Evolutionary conservation across 2,888 invertebrate genomes (phyloP), one percentile per base, ranked within the genome.

Genomic region (Rhagophthalmus giganteus): DNA sequence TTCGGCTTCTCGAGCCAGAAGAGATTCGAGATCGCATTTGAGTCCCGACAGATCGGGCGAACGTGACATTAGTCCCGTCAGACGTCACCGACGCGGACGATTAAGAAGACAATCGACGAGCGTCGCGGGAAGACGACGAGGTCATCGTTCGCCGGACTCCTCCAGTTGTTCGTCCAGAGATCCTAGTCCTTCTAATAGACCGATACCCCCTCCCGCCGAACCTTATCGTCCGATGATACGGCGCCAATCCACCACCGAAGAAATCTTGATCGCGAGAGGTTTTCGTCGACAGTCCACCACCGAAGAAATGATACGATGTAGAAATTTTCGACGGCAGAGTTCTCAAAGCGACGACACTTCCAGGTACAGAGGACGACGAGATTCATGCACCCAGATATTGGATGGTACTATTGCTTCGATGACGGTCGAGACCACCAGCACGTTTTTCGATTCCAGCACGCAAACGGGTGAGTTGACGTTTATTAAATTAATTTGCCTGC

Each of bases 341-440:
- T 92, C 91, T 1, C 93, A 93, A 72, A 91, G 91, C 66, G 93
- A 93, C 66, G 91, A 91, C 67, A 82, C 83, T 7, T 83, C 81
- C 61, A 78, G 84, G 62, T 84, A 79, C 55, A 79, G 88, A 10
- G 89, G 90, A 0, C 79, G 90, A 1, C 78, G 90, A 7, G 93
- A 94, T 71, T 93, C 93, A 1, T 86, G 88, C 31, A 91, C 92
- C 0, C 94, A 94, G 76, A 94, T 94, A 66, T 85, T 90, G 42
- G 93, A 94, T 68, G 94, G 94, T 9, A 94, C 93, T 14, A 86
- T 93, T 59, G 91, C 89, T 16, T 89, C 92, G 25, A 94, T 94
- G 94, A 92, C 92, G 0, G 91, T 93, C 14, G 93, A 94, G 74
- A 93, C 93, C 2, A 90, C 92, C 2, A 91, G 91, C 75, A 92